Base-by-base conservation (phyloP, 2,888 invertebrate genomes). In the Cheilosia urbana region DNA sequence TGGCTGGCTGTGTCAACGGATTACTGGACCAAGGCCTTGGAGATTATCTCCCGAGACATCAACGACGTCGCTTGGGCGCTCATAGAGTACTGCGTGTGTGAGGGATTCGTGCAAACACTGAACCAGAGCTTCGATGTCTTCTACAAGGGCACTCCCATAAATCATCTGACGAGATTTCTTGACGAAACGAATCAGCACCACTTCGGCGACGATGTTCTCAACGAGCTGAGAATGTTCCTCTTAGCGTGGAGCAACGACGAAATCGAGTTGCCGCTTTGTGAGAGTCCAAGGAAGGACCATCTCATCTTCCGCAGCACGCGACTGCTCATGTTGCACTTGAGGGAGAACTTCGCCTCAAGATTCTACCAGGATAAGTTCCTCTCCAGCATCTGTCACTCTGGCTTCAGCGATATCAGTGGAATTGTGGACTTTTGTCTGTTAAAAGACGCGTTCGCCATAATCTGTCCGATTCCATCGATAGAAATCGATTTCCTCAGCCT, bases 91-190 rank as follows among this genome's bases (percentile, higher is more conserved):
- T 89, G 90, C 17, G 89, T 96, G 9, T 90, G 92, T 17, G 92
- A 93, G 30, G 94, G 94, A 13, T 95, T 94, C 88, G 92, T 95
- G 6, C 93, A 93, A 47, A 95, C 95, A 0, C 90, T 96, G 27
- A 93, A 94, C 60, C 94, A 95, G 88, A 95, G 96, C 81, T 94
- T 96, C 89, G 91, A 93, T 57, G 94, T 96, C 88, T 96, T 96
- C 91, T 94, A 96, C 91, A 94, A 95, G 88, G 94, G 95, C 24
- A 95, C 94, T 90, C 94, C 95, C 0, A 91, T 96, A 11, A 93
- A 93, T 4, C 89, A 93, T 49, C 93, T 95, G 0, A 94, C 94
- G 24, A 93, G 94, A 19, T 95, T 95, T 88, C 92, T 95, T 0
- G 91, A 93, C 62, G 93, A 94, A 76, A 94, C 94, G 45, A 92